phyloP scores from a whole-genome alignment of 2,888 invertebrate species.

The Pemphredon lugubris region DNA sequence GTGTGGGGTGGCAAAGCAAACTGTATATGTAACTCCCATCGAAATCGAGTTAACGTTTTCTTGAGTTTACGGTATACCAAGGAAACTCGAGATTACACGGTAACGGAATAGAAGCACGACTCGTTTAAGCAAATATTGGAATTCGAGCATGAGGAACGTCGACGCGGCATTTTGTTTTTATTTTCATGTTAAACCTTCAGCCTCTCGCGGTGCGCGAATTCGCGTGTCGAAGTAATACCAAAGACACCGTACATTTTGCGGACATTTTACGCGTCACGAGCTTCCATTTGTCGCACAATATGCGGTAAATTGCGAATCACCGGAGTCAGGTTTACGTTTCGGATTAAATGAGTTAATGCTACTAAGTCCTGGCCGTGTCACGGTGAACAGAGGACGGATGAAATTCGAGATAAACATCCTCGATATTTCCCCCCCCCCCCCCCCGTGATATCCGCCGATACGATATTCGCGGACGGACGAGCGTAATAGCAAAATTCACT shows the following conservation, averaged over 20 bases:
- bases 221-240: background rate
- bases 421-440: slow-evolving; percentile 16
- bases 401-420: background rate
- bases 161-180: no score
- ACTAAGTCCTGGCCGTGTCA: background rate
- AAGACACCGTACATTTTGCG: background rate
- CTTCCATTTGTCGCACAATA: slow-evolving; percentile 24
- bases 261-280: background rate
- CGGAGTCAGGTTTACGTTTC: slow-evolving; percentile 28
- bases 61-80: background rate
- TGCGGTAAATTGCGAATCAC: slow-evolving; percentile 42
- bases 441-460: slow-evolving; percentile 20
- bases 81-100: background rate
- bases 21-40: no score
- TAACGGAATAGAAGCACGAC: no score
- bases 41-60: slow-evolving; percentile 4
- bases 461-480: background rate
- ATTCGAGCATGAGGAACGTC: no score
- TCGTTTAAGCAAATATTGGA: no score
- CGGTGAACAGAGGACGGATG: background rate
- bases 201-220: background rate
- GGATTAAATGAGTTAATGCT: slow-evolving; percentile 45
- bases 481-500: slow-evolving; percentile 31
- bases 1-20: background rate
- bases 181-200: no score